Evolutionary conservation across 2,888 invertebrate species (phyloP), one percentile per base, ranked within the genome.

Genomic region (Myopa testacea): DNA sequence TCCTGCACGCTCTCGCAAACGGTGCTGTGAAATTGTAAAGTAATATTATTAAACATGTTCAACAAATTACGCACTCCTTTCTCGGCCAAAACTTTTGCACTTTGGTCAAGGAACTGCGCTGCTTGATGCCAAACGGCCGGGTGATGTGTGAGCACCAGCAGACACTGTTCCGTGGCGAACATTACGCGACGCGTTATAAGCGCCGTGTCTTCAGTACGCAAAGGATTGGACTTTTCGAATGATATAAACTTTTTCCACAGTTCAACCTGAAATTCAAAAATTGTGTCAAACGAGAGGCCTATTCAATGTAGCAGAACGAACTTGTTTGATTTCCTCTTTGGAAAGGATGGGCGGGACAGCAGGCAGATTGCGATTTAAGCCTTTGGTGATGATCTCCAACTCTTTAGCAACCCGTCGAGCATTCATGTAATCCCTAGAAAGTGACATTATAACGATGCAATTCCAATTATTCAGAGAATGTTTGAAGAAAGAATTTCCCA

Each of bases 71-170:
- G 91, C 88, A 95, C 95, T 89, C 98, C 98, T 90, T 98, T 98
- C 89, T 99, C 99, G 71, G 95, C 94, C 78, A 99, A 91, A 82
- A 96, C 93, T 88, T 97, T 97, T 55, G 98, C 96, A 81, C 98
- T 97, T 86, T 97, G 94, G 88, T 99, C 98, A 69, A 99, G 91
- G 90, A 97, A 99, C 87, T 97, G 95, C 0, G 99, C 98, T 0
- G 99, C 98, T 90, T 99, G 99, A 88, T 98, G 97, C 99, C 99
- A 99, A 78, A 99, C 96, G 82, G 99, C 99, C 0, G 99, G 98
- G 89, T 99, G 98, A 90, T 98, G 98, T 0, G 98, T 98, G 55
- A 99, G 91, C 86, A 99, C 99, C 67, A 99, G 90, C 70, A 99
- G 90, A 84, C 98, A 97, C 89, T 99, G 99, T 87, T 99, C 99